Base-by-base conservation (phyloP, 2,113 vertebrate genomes). In the Acinonyx jubatus region DNA sequence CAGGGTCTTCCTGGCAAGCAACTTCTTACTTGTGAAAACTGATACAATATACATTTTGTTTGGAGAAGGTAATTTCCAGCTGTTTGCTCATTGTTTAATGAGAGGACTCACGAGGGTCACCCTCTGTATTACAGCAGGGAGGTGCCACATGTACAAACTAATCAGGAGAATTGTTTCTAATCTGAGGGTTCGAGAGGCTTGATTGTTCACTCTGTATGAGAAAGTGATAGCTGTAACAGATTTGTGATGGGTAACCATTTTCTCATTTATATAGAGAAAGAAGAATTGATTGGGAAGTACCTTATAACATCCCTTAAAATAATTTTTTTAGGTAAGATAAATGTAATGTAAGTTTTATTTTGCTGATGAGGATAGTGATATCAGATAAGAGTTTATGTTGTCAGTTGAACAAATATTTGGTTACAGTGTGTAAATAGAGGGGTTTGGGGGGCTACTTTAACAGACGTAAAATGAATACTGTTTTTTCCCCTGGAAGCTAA, bases 81-180 rank as follows among this genome's bases (percentile, higher is more conserved):
- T 86, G n/a, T 93, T 85, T 83, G 13, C 29, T 78, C 7, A 5
- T 66, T 41, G 21, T 52, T 84, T n/a, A 52, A 25, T 48, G 48
- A 38, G 18, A 87, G 21, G 61, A 13, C 29, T 89, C 7, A 69
- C 21, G 48, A 89, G 71, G 50, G 36, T 96, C 85, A 89, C n/a
- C 48, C 55, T 96, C 27, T 93, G 66, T 48, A 82, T 74, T 65
- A 29, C 27, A 96, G 83, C 7, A 91, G 27, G 31, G 23, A 97
- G 38, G 31, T 31, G 1, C 19, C 66, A 45, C 74, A 57, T 74
- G 52, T 86, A 25, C 78, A 79, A 88, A 65, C 52, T 82, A 91
- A 93, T 84, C n/a, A 68, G 65, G 82, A 79, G 38, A 87, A 93
- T 89, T 91, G 23, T 89, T 96, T 97, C 52, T 86, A 85, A 93